Conservation (phyloP, 2,888 invertebrate species). For the Philaethria dido region DNA sequence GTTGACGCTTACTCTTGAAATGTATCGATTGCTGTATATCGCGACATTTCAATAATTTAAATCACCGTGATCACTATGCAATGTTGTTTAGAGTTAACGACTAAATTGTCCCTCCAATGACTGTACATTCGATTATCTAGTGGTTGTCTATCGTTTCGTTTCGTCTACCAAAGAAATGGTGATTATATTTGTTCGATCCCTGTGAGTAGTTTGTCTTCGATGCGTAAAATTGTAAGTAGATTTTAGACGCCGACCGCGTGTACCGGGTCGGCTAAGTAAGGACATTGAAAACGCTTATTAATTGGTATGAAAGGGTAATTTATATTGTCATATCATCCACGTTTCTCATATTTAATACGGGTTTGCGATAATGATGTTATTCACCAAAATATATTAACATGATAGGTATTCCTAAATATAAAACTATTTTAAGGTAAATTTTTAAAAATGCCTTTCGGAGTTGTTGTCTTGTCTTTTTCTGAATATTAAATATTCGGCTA, state of each 20-base stretch:
- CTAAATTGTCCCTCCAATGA: slow-evolving; percentile 83
- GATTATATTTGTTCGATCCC: slow-evolving; percentile 75
- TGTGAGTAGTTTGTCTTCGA: slow-evolving; percentile 80
- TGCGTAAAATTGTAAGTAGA: slow-evolving; percentile 80
- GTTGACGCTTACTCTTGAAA: slow-evolving; percentile 81
- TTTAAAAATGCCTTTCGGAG: slow-evolving; percentile 79
- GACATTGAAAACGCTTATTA: slow-evolving; percentile 85
- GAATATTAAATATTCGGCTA: slow-evolving; percentile 78
- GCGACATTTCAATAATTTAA: slow-evolving; percentile 78
- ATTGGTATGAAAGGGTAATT: slow-evolving; percentile 85
- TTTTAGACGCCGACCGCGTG: slow-evolving; percentile 72
- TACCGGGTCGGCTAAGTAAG: slow-evolving; percentile 79
- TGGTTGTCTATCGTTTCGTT: slow-evolving; percentile 76
- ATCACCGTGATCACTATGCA: slow-evolving; percentile 76
- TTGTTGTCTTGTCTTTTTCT: slow-evolving; percentile 78
- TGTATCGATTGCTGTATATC: slow-evolving; percentile 70
- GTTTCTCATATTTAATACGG: slow-evolving; percentile 84
- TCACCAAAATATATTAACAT: slow-evolving; percentile 82
- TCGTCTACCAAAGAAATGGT: slow-evolving; percentile 79
- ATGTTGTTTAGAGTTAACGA: slow-evolving; percentile 81
- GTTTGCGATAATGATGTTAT: slow-evolving; percentile 84
- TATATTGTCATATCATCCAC: slow-evolving; percentile 85
- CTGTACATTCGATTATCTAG: slow-evolving; percentile 77
- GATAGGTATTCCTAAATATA: slow-evolving; percentile 77
- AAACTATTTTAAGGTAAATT: slow-evolving; percentile 80